Evolutionary conservation across 1,140 invertebrate species (phyloP).

Genomic region (Nilaparvata lugens): DNA sequence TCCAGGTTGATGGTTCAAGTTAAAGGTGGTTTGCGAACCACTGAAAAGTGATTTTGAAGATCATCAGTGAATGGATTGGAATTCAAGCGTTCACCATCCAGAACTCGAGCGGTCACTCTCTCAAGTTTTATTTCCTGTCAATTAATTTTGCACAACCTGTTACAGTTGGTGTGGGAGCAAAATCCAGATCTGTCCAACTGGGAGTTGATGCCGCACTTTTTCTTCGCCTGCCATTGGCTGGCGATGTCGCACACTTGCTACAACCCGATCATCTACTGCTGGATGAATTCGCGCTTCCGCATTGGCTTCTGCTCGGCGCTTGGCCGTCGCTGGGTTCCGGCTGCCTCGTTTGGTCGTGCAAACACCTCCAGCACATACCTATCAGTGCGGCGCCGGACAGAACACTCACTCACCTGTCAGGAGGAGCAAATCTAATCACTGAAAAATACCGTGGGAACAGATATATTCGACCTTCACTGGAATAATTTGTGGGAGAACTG

Average conservation of each 20-base stretch:
- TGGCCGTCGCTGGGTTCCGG: background rate
- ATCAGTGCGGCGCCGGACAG: slow-evolving; percentile 14
- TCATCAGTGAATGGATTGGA: too few relatives aligned
- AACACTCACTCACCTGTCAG: slow-evolving; percentile 1
- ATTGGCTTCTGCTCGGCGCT: slow-evolving; percentile 29
- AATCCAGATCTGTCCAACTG: slow-evolving; percentile 41
- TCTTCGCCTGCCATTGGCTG: slow-evolving; percentile 71
- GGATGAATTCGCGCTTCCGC: slow-evolving; percentile 69
- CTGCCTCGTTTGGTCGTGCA: slow-evolving; percentile 44
- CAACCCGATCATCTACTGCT: slow-evolving; percentile 89
- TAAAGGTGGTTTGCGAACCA: too few relatives aligned
- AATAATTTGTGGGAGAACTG: too few relatives aligned
- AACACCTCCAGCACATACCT: slow-evolving; percentile 55
- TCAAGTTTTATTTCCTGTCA: too few relatives aligned
- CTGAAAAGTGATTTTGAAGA: too few relatives aligned
- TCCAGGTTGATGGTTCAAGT: too few relatives aligned
- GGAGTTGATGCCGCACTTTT: slow-evolving; percentile 56
- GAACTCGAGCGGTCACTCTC: too few relatives aligned
- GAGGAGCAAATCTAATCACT: background rate
- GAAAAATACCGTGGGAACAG: too few relatives aligned
- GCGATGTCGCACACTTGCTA: slow-evolving; percentile 89
- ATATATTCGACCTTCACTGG: too few relatives aligned
- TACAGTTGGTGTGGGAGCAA: slow-evolving; percentile 51
- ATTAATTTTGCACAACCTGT: too few relatives aligned
- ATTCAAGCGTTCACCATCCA: too few relatives aligned